A percentile compares a stretch with the other conserved stretches of the same genome.
Evolutionary conservation across 1,140 invertebrate genomes (phyloP).

Genomic region (Hydropsyche tenuis): DNA sequence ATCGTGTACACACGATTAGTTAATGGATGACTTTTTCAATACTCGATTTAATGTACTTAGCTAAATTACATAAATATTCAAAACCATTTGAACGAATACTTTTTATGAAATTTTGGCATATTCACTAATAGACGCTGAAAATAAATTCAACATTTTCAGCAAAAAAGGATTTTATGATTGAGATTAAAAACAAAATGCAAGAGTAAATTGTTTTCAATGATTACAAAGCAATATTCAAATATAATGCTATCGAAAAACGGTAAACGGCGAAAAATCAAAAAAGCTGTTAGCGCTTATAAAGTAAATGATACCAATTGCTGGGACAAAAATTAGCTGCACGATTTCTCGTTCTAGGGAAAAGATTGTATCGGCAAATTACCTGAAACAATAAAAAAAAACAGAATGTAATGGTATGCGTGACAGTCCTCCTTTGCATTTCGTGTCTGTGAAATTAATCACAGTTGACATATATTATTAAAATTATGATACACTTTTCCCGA

Average conservation of each 20-base stretch:
- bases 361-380: background rate
- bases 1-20: background rate
- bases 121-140: too few species aligned
- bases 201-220: too few species aligned
- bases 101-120: constrained; percentile 18
- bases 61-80: background rate
- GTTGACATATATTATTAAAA: constrained; percentile 16
- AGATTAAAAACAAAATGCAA: background rate
- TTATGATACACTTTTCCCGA: background rate
- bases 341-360: background rate
- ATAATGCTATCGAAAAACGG: too few species aligned
- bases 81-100: constrained; percentile 3
- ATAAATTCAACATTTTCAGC: background rate
- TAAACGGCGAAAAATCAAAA: too few species aligned
- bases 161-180: too few species aligned
- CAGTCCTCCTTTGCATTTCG: constrained; percentile 5
- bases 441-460: constrained; percentile 12
- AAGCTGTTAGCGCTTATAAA: background rate
- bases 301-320: constrained; percentile 15
- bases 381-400: constrained; percentile 14
- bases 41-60: too few species aligned
- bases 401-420: constrained; percentile 12
- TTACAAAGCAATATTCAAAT: too few species aligned
- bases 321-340: constrained; percentile 11
- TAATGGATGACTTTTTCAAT: background rate